Evolutionary conservation across 2,113 vertebrate genomes (phyloP).

Genomic region (Carlito syrichta): DNA sequence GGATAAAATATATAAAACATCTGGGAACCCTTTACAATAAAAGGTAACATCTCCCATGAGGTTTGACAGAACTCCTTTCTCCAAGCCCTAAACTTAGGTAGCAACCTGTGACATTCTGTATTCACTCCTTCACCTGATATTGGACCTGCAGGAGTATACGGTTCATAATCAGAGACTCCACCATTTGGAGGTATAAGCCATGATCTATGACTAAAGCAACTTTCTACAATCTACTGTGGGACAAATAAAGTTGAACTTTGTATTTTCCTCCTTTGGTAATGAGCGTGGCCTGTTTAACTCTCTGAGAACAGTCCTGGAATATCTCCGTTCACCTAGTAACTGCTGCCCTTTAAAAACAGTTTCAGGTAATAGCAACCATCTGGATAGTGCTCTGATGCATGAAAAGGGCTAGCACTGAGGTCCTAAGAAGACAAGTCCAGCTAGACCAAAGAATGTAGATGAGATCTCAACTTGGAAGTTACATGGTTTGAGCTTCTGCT

Average conservation of each 20-base stretch:
- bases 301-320: background rate
- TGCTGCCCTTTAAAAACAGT: constrained; percentile 34
- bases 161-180: background rate
- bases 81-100: background rate
- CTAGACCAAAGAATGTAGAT: background rate
- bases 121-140: background rate
- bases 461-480: background rate
- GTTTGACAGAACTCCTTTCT: background rate
- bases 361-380: constrained; percentile 51
- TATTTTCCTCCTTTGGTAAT: constrained; percentile 19
- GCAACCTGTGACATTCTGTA: background rate
- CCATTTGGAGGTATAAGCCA: background rate
- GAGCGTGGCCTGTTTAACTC: background rate
- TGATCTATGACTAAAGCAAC: background rate
- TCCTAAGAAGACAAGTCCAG: background rate
- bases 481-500: background rate
- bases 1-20: background rate
- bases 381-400: constrained; percentile 39
- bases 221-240: constrained; percentile 28
- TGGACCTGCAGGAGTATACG: background rate
- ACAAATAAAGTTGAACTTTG: background rate
- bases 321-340: constrained; percentile 28
- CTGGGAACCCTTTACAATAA: background rate
- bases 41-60: background rate
- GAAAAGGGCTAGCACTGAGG: background rate